Conservation (phyloP, 2,797 vertebrate genomes). For the Spheniscus humboldti region DNA sequence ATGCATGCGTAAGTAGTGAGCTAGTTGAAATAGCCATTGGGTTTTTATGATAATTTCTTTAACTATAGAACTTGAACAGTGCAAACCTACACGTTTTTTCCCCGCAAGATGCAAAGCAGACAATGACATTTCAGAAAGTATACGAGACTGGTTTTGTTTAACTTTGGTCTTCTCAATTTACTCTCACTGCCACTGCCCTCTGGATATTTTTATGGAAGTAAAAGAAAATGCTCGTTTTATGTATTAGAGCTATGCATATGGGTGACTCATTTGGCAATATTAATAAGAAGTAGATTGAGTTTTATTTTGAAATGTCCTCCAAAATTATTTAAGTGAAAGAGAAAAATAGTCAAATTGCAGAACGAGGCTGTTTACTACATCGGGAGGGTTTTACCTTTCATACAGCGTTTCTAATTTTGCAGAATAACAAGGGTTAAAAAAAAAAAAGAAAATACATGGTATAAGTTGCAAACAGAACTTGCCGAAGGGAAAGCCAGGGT, state of each 20-base stretch:
- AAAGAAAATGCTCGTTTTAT: slow-evolving; percentile 35
- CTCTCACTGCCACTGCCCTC: slow-evolving; percentile 30
- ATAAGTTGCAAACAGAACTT: background rate
- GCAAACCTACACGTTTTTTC: background rate
- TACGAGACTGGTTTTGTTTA: slow-evolving; percentile 43
- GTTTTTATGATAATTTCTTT: background rate
- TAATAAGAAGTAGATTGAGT: background rate
- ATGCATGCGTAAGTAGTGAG: background rate
- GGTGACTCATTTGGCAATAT: slow-evolving; percentile 15
- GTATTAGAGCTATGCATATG: background rate
- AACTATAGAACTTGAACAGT: background rate
- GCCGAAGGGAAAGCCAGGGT: background rate
- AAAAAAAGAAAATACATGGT: background rate
- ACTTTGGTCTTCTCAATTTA: slow-evolving; percentile 46
- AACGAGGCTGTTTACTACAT: background rate
- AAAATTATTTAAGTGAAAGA: background rate
- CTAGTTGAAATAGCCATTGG: background rate
- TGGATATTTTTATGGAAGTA: slow-evolving; percentile 40
- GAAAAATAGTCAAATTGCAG: background rate
- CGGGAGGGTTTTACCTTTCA: background rate
- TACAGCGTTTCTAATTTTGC: background rate
- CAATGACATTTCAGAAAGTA: slow-evolving; percentile 35
- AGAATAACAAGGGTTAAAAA: background rate
- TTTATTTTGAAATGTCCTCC: slow-evolving; percentile 19
- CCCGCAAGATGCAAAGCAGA: background rate